These are phyloP conservation scores for Gila orcuttii DNA, from an alignment of 2,113 vertebrate genomes.

Conservation along the genomic window DNA sequence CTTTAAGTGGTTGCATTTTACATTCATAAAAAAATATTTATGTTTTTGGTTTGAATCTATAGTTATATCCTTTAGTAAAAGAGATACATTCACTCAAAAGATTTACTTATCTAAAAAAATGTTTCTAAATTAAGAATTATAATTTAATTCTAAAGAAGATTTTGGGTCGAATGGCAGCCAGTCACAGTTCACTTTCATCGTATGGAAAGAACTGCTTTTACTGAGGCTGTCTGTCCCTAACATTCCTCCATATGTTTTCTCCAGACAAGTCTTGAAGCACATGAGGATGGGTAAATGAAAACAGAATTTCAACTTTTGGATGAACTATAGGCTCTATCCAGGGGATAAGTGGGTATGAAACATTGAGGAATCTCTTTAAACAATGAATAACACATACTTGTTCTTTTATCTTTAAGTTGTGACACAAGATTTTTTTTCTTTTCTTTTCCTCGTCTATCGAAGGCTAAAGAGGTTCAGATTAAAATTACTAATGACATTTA, in stretches of 20 bases:
- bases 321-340: too few relatives aligned
- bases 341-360: too few relatives aligned
- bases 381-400: not conserved
- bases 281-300: too few relatives aligned
- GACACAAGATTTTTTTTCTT: not conserved
- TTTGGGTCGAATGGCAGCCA: not conserved
- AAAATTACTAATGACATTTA: too few relatives aligned
- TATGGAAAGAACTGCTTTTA: not conserved
- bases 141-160: not conserved
- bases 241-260: not conserved
- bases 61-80: not conserved
- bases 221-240: too few relatives aligned
- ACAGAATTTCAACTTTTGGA: too few relatives aligned
- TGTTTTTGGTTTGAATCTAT: not conserved
- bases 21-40: not conserved
- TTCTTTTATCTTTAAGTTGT: not conserved
- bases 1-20: not conserved
- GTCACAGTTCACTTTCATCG: not conserved
- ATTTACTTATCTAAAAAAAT: not conserved
- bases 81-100: not conserved
- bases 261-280: not conserved
- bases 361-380: not conserved
- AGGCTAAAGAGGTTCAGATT: not conserved
- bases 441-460: not conserved
- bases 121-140: not conserved